Conservation (phyloP, 1,140 invertebrate species). For the Drosophila carrolli region DNA sequence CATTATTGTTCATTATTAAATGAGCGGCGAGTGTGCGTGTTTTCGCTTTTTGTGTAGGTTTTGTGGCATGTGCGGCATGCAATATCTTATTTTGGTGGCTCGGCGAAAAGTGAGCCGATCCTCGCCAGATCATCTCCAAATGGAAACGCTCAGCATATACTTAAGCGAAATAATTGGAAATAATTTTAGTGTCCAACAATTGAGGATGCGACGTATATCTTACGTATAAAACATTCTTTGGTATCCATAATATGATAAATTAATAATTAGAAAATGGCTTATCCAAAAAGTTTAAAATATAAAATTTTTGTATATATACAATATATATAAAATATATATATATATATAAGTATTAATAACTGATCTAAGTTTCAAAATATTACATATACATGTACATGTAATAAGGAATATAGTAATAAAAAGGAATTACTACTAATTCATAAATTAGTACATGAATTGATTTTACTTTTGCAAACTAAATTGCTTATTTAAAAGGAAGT, state of each 20-base stretch:
- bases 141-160: slow-evolving; percentile 24
- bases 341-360: too few relatives aligned
- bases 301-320: too few relatives aligned
- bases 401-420: not conserved
- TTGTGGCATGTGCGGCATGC: slow-evolving; percentile 61
- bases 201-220: not conserved
- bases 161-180: slow-evolving; percentile 12
- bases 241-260: too few relatives aligned
- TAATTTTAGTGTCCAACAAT: slow-evolving; percentile 11
- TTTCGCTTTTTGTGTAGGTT: slow-evolving; percentile 58
- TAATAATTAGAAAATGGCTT: too few relatives aligned
- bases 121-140: slow-evolving; percentile 22
- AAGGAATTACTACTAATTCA: too few relatives aligned
- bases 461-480: too few relatives aligned
- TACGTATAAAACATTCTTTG: not conserved
- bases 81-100: slow-evolving; percentile 32
- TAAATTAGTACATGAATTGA: too few relatives aligned
- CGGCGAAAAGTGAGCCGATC: slow-evolving; percentile 31
- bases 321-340: too few relatives aligned
- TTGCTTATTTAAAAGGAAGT: not conserved
- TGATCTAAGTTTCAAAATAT: too few relatives aligned
- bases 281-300: too few relatives aligned
- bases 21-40: slow-evolving; percentile 53
- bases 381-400: too few relatives aligned
- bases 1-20: slow-evolving; percentile 83